Base-by-base conservation (phyloP, 2,797 vertebrate genomes). In the Pagetopsis macropterus region DNA sequence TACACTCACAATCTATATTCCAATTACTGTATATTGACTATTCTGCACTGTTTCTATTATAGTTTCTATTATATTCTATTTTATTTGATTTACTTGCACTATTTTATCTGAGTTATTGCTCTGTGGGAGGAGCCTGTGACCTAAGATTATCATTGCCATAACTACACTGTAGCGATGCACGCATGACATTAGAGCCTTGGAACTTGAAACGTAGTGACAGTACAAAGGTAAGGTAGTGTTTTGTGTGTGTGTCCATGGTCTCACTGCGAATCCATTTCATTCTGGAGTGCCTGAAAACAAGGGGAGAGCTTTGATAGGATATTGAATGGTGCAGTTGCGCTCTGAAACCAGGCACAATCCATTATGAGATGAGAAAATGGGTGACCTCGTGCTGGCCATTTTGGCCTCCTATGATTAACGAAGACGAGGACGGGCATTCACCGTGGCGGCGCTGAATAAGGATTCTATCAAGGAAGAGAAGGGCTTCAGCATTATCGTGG, bases 341-440 rank as follows among this genome's bases (percentile, higher is more conserved):
- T 61, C 55, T 33, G 46, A 58, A 75, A 77, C 61, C 51, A 48
- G 16, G 73, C 40, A 74, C 69, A 82, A 74, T 70, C 69, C 70
- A 83, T 84, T 75, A 64, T 56, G 67, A 78, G 79, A 72, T 44
- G 62, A 82, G 71, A 76, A 84, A 71, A 82, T 21, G 43, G 51
- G 51, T 50, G 79, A 78, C 70, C 81, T 77, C 4, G 15, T 55
- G 13, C 23, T 31, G 12, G 66, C 46, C 60, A 55, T 54, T 74
- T 70, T 72, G 65, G 46, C 65, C 72, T 40, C 46, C 37, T 46
- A 7, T 69, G 58, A 72, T 71, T 79, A 75, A 16, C 72, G 15
- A 73, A 72, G 62, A 70, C 37, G 68, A 7, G 49, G 41, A 31
- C 14, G 10, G 4, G 44, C 71, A 74, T 75, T 71, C 72, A 80